phyloP scores from a whole-genome alignment of 2,113 vertebrate species.

The Theristicus caerulescens region DNA sequence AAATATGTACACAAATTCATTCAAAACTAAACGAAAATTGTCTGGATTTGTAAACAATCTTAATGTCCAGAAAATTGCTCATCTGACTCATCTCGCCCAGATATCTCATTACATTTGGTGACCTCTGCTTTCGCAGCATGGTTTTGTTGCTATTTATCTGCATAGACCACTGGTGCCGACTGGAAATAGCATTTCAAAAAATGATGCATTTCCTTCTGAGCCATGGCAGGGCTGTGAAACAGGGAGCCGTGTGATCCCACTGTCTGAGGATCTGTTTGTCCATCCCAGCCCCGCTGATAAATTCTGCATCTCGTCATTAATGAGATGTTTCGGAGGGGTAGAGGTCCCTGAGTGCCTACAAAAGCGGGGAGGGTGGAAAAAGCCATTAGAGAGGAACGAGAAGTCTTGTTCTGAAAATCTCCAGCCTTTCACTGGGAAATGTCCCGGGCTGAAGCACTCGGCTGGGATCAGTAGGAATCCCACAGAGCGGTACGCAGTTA shows the following conservation, averaged over 20 bases:
- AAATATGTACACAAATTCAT: neutral
- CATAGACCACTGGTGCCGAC: neutral
- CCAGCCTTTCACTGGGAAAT: neutral
- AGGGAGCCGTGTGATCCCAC: fast-evolving
- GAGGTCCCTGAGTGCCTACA: neutral
- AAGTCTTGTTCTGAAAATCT: neutral
- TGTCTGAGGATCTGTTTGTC: neutral
- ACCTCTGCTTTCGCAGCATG: neutral
- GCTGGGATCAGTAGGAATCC: neutral
- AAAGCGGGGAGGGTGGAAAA: neutral
- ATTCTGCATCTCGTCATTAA: neutral
- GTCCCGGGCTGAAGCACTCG: neutral
- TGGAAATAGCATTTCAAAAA: neutral
- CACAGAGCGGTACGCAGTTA: fast-evolving
- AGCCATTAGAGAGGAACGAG: neutral
- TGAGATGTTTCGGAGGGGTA: neutral
- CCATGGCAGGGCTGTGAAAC: neutral
- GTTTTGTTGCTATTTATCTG: neutral
- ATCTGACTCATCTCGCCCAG: neutral
- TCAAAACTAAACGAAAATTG: conserved; percentile 4
- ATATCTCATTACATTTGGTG: neutral
- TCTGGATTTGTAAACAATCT: conserved; percentile 5
- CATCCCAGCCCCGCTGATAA: neutral
- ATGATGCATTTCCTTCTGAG: neutral
- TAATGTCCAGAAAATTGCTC: neutral